Conservation (phyloP, 2,113 vertebrate species). For the Chloropsis hardwickii region DNA sequence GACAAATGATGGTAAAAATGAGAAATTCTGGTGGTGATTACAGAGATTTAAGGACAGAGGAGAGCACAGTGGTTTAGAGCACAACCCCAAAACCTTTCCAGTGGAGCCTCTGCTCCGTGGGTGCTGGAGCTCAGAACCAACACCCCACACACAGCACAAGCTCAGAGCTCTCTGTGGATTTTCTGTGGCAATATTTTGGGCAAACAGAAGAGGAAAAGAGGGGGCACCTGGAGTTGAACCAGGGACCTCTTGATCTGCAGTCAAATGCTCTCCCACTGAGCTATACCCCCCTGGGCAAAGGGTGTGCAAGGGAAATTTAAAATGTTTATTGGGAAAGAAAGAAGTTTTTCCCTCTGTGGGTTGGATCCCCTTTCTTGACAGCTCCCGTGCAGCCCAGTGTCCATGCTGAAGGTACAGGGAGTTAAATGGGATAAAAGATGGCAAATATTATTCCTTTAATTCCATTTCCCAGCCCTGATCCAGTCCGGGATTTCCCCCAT, state of each 20-base stretch:
- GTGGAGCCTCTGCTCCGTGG: no score
- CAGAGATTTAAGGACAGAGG: neutral
- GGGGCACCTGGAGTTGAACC: conserved; percentile 70
- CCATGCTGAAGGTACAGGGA: accelerated
- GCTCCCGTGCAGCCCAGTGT: neutral
- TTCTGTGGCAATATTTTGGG: neutral
- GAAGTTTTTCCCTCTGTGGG: accelerated
- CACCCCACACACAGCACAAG: neutral
- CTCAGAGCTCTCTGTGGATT: neutral
- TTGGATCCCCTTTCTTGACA: accelerated
- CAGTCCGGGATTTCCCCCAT: accelerated
- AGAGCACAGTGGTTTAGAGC: no score
- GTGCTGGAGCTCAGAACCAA: neutral
- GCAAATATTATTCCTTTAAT: accelerated
- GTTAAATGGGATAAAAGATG: no score
- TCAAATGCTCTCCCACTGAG: conserved; percentile 76
- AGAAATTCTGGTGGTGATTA: neutral
- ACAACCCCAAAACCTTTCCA: no score
- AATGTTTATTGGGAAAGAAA: accelerated
- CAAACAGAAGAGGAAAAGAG: neutral
- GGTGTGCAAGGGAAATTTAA: accelerated
- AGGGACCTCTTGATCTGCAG: conserved; percentile 75
- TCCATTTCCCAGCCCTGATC: neutral
- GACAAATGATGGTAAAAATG: neutral
- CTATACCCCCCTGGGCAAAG: neutral